These are phyloP conservation scores for Panthera tigris DNA, from an alignment of 2,113 vertebrate species.

Conservation along the genomic window DNA sequence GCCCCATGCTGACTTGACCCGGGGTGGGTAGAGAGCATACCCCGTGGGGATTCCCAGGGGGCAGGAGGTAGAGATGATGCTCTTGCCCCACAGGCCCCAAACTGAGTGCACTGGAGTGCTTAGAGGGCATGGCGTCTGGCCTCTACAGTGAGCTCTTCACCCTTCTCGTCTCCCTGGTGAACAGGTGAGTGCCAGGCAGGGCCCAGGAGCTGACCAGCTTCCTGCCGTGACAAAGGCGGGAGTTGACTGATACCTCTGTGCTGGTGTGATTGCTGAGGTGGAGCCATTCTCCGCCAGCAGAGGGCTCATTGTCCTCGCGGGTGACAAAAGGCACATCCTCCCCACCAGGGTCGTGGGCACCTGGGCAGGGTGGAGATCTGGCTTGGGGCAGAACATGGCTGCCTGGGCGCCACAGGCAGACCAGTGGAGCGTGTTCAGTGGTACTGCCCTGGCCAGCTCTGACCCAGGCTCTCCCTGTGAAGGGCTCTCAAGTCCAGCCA, in stretches of 20 bases:
- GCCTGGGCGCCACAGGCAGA: background rate
- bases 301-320: background rate
- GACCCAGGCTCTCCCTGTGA: background rate
- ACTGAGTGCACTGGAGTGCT: slow-evolving; percentile 94
- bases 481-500: slow-evolving; percentile 98
- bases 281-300: slow-evolving; percentile 2
- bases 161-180: slow-evolving; percentile 95
- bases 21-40: background rate
- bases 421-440: background rate
- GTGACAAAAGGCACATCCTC: background rate
- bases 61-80: background rate
- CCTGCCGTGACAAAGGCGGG: background rate
- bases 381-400: background rate
- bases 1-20: background rate
- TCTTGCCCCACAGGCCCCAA: slow-evolving; percentile 87
- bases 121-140: slow-evolving; percentile 95
- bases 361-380: background rate
- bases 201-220: background rate
- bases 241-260: background rate
- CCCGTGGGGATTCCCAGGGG: background rate
- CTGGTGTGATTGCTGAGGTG: background rate
- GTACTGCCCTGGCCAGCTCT: background rate
- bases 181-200: slow-evolving; percentile 86
- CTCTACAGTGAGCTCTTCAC: slow-evolving; percentile 97
- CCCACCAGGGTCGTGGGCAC: background rate